Conservation (phyloP, 2,797 vertebrate species). For the Notolabrus celidotus region DNA sequence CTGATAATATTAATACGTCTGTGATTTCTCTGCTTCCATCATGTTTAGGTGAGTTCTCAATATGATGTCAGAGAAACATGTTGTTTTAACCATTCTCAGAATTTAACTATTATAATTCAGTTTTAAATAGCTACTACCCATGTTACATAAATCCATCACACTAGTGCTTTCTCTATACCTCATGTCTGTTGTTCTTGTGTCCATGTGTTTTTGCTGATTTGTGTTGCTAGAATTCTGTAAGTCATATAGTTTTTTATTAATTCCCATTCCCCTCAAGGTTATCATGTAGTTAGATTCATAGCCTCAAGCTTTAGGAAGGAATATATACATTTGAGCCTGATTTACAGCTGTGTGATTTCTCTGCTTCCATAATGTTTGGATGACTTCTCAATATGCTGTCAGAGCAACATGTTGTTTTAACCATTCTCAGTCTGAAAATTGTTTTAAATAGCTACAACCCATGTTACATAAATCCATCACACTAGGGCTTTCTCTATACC, state of each 20-base stretch:
- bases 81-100: accelerated
- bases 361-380: not conserved
- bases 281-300: no score
- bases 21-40: not conserved
- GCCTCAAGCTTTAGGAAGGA: no score
- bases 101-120: not conserved
- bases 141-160: not conserved
- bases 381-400: not conserved
- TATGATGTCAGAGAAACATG: not conserved
- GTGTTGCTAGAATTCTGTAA: no score
- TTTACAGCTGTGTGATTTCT: not conserved
- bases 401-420: accelerated
- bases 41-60: not conserved
- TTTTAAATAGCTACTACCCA: not conserved
- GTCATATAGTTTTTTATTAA: no score
- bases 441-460: not conserved
- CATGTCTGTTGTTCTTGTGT: no score
- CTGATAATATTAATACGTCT: slow-evolving; percentile 17
- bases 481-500: no score
- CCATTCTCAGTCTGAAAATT: not conserved
- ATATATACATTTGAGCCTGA: no score
- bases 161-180: no score
- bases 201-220: no score
- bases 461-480: not conserved
- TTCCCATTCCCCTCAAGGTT: no score